Base-by-base conservation (phyloP, 2,797 vertebrate species). In the Lepilemur septentrionalis region DNA sequence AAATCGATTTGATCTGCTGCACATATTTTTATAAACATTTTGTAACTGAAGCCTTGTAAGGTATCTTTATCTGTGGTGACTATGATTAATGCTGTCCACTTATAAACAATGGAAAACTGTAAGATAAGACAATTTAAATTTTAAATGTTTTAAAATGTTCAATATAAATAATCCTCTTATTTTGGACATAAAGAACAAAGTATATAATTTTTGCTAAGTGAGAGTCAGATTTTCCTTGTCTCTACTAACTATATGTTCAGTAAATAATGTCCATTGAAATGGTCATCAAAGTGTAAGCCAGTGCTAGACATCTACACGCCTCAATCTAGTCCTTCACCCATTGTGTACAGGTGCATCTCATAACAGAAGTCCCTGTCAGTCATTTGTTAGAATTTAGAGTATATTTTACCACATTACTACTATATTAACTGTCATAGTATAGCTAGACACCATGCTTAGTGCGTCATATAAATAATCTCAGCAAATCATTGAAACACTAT, bases 1-100 rank as follows among this genome's bases (percentile, higher is more conserved):
- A 87, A 96, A 41, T 84, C 70, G 70, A n/a, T 78, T 73, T 72
- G 55, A 79, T 23, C 63, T 30, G 5, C 7, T 43, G 28, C 8
- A 76, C 22, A 17, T 48, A 50, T 70, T 94, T 95, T 89, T 52
- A 75, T 73, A 43, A 91, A 79, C 32, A 87, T 95, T 93, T 80
- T 90, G 4, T 89, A 84, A 75, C 32, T 59, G 93, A 95, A 28
- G 2, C 46, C 61, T 30, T 28, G 43, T n/a, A 91, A 89, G 23
- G 3, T 57, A 23, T 86, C 50, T 92, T 73, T 81, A 32, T 65
- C 52, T 6, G 38, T 76, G 11, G 32, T 81, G 43, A 86, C 75
- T 57, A 75, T 65, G 52, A 20, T 32, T 70, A 88, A 95, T 38
- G 10, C 3, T 79, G 25, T 48, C 63, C n/a, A 65, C 10, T 84